These are phyloP conservation scores for Aplysina aerophoba DNA, from an alignment of 37 sponge, comb jelly and placozoan species.

Conservation along the genomic window DNA sequence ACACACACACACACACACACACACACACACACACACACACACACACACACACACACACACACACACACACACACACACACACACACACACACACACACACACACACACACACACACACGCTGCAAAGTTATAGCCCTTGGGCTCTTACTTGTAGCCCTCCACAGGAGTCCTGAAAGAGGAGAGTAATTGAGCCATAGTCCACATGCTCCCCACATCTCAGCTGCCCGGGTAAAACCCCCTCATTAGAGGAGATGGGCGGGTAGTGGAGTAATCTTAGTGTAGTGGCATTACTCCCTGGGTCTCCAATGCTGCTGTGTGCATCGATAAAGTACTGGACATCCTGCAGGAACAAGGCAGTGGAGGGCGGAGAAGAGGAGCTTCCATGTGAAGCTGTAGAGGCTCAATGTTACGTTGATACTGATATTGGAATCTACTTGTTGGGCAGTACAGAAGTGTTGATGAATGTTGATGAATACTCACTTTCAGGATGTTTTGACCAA, in stretches of 20 bases:
- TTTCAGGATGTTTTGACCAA: too few relatives aligned
- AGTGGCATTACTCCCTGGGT: constrained; percentile 20
- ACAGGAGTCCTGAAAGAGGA: constrained; percentile 70
- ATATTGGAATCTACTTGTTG: too few relatives aligned
- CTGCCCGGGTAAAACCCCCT: constrained; percentile 58
- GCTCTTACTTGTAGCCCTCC: constrained; percentile 72
- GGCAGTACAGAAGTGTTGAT: too few relatives aligned
- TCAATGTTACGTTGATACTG: too few relatives aligned
- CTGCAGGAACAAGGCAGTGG: not conserved
- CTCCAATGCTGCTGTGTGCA: constrained; percentile 34
- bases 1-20: too few relatives aligned
- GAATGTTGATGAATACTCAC: too few relatives aligned
- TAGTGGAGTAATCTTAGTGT: constrained; percentile 68
- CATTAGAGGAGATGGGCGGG: constrained; percentile 50
- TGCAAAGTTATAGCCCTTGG: not conserved
- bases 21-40: too few relatives aligned
- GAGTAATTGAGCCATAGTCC: constrained; percentile 78
- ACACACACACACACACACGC: not conserved
- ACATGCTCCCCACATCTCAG: constrained; percentile 82
- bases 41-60: not conserved
- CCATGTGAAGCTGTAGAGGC: too few relatives aligned
- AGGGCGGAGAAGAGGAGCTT: not conserved
- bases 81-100: constrained; percentile 9
- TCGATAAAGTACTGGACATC: constrained; percentile 68
- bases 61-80: constrained; percentile 16